These are phyloP conservation scores for Ceratosolen solmsi DNA, from an alignment of 1,140 invertebrate genomes.

Conservation along the genomic window DNA sequence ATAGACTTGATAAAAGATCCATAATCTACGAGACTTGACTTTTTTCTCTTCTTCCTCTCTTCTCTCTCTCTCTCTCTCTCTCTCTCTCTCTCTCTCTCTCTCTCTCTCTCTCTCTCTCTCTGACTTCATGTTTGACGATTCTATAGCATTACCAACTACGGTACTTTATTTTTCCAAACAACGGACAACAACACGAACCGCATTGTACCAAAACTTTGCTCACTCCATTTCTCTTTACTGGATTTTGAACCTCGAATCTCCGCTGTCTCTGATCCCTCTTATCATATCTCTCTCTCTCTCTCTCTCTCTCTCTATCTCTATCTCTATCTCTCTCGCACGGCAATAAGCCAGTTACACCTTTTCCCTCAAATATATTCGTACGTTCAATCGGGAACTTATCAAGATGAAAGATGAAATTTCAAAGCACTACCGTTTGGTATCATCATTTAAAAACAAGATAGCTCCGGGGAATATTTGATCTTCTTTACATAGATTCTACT, in stretches of 20 bases:
- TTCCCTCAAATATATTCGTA: background rate
- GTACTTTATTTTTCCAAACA: background rate
- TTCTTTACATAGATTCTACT: no score
- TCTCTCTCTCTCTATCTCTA: no score
- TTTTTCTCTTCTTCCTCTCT: no score
- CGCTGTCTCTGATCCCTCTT: background rate
- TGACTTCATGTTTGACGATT: background rate
- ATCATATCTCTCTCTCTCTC: no score
- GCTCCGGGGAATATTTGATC: no score
- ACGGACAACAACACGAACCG: background rate
- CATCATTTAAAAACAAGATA: background rate
- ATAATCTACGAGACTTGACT: constrained; percentile 55
- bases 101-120: background rate
- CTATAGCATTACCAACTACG: background rate
- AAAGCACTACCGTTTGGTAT: no score
- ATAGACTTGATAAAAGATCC: constrained; percentile 60
- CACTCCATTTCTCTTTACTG: constrained; percentile 52
- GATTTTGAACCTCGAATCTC: constrained; percentile 36
- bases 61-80: no score
- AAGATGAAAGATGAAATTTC: background rate
- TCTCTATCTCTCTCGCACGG: no score
- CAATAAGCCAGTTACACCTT: background rate
- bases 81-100: constrained; percentile 40
- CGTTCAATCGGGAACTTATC: background rate
- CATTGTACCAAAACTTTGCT: constrained; percentile 46